A percentile compares a stretch with the other conserved stretches of the same genome.
phyloP scores from a whole-genome alignment of 2,797 vertebrate species.

The Graptemys geographica region DNA sequence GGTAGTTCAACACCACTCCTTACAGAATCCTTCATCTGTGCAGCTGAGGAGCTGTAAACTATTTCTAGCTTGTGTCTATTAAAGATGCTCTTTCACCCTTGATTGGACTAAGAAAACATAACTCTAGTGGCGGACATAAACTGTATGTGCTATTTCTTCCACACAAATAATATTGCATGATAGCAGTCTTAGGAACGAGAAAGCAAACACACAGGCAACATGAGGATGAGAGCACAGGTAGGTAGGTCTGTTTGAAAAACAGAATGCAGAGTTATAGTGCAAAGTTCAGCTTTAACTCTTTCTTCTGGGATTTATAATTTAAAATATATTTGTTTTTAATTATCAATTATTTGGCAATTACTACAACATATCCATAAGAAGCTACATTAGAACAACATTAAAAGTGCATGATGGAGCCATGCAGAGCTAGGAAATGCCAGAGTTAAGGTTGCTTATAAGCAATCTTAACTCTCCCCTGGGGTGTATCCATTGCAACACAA shows the following conservation, averaged over 20 bases:
- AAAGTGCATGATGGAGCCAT: not conserved
- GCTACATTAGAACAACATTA: slow-evolving; percentile 1
- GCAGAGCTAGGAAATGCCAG: slow-evolving; percentile 19
- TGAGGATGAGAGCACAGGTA: slow-evolving; percentile 47
- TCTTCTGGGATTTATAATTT: slow-evolving; percentile 31
- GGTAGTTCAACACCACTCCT: not conserved
- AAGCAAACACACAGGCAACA: not conserved
- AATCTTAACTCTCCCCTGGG: slow-evolving; percentile 40
- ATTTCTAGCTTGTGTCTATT: not conserved
- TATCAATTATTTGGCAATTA: slow-evolving; percentile 48
- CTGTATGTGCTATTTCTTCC: not conserved
- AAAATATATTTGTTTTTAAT: not conserved
- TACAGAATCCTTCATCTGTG: not conserved
- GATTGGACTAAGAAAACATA: not conserved
- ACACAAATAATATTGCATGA: slow-evolving; percentile 23
- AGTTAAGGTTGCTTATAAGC: slow-evolving; percentile 47
- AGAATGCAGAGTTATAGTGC: not conserved
- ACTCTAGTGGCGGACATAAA: not conserved
- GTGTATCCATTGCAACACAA: slow-evolving; percentile 36
- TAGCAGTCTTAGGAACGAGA: slow-evolving; percentile 52
- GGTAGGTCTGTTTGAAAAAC: slow-evolving; percentile 62
- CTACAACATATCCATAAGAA: not conserved
- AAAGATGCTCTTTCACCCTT: not conserved
- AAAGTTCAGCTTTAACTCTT: slow-evolving; percentile 35
- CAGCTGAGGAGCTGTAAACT: not conserved